Evolutionary conservation across 2,888 invertebrate species (phyloP).

Genomic region (Synergus laeviventris): DNA sequence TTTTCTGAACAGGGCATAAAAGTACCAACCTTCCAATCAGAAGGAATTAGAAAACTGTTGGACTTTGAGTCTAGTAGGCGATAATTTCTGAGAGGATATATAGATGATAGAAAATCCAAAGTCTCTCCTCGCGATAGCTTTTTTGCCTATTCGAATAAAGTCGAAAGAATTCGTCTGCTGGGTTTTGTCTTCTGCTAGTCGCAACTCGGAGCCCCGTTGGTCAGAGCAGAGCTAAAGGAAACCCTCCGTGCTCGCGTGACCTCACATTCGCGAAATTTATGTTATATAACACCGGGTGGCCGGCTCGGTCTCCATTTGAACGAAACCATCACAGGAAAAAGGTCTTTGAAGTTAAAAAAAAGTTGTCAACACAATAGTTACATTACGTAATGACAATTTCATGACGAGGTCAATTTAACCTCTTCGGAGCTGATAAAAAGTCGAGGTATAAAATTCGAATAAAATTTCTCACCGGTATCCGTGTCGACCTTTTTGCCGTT

Average conservation of each 20-base stretch:
- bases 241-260: conserved; percentile 62
- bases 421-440: not conserved
- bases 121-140: not conserved
- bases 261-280: conserved; percentile 64
- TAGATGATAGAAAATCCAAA: not conserved
- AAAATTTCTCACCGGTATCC: conserved; percentile 29
- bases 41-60: not conserved
- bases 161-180: conserved; percentile 62
- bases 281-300: conserved; percentile 63
- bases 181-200: conserved; percentile 3
- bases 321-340: not conserved
- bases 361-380: not conserved
- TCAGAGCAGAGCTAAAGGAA: conserved; percentile 2
- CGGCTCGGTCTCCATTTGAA: conserved; percentile 1
- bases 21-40: not conserved
- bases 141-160: not conserved
- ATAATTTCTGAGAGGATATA: not conserved
- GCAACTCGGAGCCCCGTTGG: not conserved
- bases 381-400: conserved; percentile 32
- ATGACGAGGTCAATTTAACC: conserved; percentile 8
- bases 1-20: not conserved
- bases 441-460: not conserved
- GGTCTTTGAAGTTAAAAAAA: not conserved
- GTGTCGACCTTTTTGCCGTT: conserved; percentile 60
- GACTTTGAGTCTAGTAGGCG: not conserved